Evolutionary conservation across 2,113 vertebrate species (phyloP).

Genomic region (Pelecanus crispus): DNA sequence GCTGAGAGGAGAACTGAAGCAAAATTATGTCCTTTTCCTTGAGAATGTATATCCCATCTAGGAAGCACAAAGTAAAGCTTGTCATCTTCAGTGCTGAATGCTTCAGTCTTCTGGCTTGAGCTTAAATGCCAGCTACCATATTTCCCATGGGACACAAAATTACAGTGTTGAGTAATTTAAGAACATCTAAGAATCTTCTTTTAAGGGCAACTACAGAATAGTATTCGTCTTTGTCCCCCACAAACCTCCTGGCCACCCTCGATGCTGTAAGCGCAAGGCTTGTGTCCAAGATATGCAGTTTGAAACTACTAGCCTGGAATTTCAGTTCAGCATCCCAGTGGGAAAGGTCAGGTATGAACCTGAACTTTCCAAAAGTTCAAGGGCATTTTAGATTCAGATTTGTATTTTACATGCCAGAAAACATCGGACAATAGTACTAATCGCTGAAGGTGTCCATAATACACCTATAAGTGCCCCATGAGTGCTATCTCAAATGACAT

Average conservation of each 20-base stretch:
- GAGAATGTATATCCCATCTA: background rate
- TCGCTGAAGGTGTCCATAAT: background rate
- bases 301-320: background rate
- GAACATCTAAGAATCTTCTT: background rate
- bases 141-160: background rate
- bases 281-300: background rate
- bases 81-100: background rate
- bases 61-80: background rate
- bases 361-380: background rate
- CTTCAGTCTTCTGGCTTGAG: background rate
- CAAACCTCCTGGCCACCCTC: background rate
- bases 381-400: background rate
- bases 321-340: background rate
- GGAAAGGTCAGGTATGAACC: background rate
- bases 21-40: background rate
- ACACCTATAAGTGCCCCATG: background rate
- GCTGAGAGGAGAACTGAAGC: background rate
- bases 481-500: background rate
- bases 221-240: background rate
- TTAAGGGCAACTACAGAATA: background rate
- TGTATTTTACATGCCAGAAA: background rate
- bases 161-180: background rate
- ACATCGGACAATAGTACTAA: background rate
- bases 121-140: background rate
- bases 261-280: background rate